These are phyloP conservation scores for Cheilosia pagana DNA, from an alignment of 2,888 invertebrate species.

Conservation along the genomic window DNA sequence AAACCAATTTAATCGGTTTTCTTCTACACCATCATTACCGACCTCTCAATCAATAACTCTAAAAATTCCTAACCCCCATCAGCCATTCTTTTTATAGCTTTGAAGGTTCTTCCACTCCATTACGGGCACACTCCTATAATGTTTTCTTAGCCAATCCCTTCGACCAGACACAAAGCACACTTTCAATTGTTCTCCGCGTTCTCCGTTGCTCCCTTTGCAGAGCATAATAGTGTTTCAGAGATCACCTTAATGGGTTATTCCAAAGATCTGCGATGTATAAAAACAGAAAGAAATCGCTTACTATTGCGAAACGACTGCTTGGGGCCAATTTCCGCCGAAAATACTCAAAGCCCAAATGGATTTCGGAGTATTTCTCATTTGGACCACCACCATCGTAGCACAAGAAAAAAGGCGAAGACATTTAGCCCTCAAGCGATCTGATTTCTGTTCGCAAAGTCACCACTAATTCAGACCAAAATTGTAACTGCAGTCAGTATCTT, in stretches of 20 bases:
- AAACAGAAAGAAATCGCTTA: conserved; percentile 13
- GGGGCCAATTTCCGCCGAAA: conserved; percentile 13
- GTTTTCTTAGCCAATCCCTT: conserved; percentile 8
- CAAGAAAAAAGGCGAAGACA: conserved; percentile 22
- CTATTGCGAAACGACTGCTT: conserved; percentile 24
- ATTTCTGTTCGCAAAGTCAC: conserved; percentile 31
- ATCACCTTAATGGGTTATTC: conserved; percentile 9
- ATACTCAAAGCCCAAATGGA: neutral
- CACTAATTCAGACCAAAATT: conserved; percentile 32
- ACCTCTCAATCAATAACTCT: too few species aligned
- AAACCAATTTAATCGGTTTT: too few species aligned
- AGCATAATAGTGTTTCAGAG: conserved; percentile 1
- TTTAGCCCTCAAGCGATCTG: conserved; percentile 34
- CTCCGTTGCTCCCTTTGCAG: conserved; percentile 1
- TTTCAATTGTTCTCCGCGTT: conserved; percentile 28
- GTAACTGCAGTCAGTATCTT: neutral
- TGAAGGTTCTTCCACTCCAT: too few species aligned
- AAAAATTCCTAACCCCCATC: too few species aligned
- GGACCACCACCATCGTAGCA: conserved; percentile 36
- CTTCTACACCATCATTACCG: too few species aligned
- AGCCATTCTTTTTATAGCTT: too few species aligned
- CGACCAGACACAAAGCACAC: neutral
- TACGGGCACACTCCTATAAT: too few species aligned
- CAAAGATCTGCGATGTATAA: neutral
- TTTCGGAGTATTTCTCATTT: conserved; percentile 15